phyloP scores from a whole-genome alignment of 2,113 vertebrate species.

The Antechinus stuartii region DNA sequence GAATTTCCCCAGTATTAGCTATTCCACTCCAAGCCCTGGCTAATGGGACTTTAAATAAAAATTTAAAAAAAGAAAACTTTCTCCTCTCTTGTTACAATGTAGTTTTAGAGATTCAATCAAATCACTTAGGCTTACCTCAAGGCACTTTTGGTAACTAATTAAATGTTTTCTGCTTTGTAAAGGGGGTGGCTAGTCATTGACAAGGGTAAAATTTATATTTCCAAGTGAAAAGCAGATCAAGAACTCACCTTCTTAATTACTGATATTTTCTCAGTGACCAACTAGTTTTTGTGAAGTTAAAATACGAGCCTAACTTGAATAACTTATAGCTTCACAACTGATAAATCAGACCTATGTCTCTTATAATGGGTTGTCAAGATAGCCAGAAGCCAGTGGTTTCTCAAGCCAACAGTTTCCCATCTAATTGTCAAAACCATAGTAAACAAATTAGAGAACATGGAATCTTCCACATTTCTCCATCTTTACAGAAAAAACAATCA shows the following conservation, averaged over 20 bases:
- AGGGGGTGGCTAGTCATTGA: not conserved
- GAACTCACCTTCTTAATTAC: not conserved
- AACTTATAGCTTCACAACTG: not conserved
- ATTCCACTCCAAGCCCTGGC: not conserved
- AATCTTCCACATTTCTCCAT: not conserved
- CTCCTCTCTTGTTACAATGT: not conserved
- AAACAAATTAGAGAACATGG: not conserved
- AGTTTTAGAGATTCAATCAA: not conserved
- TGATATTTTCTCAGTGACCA: not conserved
- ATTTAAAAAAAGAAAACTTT: not conserved
- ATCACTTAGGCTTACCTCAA: not conserved
- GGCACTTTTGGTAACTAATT: not conserved
- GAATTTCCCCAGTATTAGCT: slow-evolving; percentile 42
- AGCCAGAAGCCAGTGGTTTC: not conserved
- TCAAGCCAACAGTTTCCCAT: not conserved
- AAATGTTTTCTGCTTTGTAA: not conserved
- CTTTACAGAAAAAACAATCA: not conserved
- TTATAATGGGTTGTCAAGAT: not conserved
- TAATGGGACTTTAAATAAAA: slow-evolving; percentile 5
- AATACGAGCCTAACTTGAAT: not conserved
- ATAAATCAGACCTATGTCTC: not conserved
- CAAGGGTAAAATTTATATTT: not conserved
- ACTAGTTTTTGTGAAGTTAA: not conserved
- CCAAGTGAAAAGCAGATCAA: not conserved
- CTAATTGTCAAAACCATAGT: not conserved